Percentiles rank a stretch among this genome's conserved stretches.
Conservation (phyloP, 2,888 invertebrate genomes). For the Elegia similella region DNA sequence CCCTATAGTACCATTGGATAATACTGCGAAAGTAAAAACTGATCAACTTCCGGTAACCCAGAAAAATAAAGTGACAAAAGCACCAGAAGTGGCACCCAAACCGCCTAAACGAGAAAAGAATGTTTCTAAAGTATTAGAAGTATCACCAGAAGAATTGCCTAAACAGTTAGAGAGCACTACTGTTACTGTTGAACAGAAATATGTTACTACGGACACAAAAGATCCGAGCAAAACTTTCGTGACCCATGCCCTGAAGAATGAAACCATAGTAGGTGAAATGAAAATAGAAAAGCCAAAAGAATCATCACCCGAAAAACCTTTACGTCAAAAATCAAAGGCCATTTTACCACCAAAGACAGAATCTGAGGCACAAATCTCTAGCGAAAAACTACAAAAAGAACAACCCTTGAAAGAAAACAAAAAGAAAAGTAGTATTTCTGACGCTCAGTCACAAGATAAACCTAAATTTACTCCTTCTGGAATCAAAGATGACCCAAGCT, state of each 20-base stretch:
- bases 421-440: neutral
- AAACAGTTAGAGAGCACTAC: neutral
- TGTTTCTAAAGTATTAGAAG: neutral
- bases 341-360: neutral
- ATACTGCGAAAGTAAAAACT: constrained; percentile 26
- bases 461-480: neutral
- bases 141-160: neutral
- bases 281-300: neutral
- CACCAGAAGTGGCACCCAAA: constrained; percentile 17
- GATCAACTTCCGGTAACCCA: constrained; percentile 26
- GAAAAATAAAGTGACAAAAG: constrained; percentile 21
- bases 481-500: neutral
- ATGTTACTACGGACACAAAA: neutral
- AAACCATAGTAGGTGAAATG: neutral
- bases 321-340: neutral
- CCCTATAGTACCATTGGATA: constrained; percentile 28
- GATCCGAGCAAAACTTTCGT: neutral
- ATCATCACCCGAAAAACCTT: neutral
- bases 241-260: neutral
- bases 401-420: neutral
- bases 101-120: constrained; percentile 16
- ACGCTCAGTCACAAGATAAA: neutral
- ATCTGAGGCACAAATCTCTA: neutral
- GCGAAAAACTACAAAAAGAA: neutral
- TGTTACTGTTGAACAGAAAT: neutral